Evolutionary conservation across 2,797 vertebrate genomes (phyloP).

Genomic region (Clamator glandarius): DNA sequence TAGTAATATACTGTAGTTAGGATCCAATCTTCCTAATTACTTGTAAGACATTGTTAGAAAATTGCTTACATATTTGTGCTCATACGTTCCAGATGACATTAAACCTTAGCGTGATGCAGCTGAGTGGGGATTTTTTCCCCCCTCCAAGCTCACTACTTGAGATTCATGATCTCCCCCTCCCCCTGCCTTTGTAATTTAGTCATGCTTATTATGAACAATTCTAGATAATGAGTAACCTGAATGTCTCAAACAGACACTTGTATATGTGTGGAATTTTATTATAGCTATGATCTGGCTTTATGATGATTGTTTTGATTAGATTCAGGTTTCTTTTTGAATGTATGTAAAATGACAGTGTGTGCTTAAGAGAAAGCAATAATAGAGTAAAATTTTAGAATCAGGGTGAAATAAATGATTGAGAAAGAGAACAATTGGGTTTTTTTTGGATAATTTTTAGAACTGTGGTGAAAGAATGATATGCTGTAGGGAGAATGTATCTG

Average conservation of each 20-base stretch:
- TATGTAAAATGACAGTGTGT: not conserved
- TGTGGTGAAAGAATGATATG: not conserved
- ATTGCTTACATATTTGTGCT: slow-evolving; percentile 54
- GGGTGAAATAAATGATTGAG: not conserved
- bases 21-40: slow-evolving; percentile 59
- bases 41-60: slow-evolving; percentile 51
- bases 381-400: not conserved
- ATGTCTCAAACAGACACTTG: not conserved
- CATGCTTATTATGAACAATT: not conserved
- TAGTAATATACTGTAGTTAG: slow-evolving; percentile 70
- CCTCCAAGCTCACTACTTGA: not conserved
- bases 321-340: not conserved
- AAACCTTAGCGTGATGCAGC: not conserved
- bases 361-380: not conserved
- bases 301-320: not conserved
- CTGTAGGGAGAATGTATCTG: not conserved
- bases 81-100: slow-evolving; percentile 44
- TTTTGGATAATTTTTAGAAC: not conserved
- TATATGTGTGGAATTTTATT: not conserved
- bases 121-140: not conserved
- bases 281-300: not conserved
- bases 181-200: not conserved
- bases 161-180: not conserved
- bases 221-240: not conserved
- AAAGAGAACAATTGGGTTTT: not conserved